A percentile compares a stretch with the other conserved stretches of the same genome.
Conservation (phyloP, 2,113 vertebrate species). For the Aleadryas rufinucha region DNA sequence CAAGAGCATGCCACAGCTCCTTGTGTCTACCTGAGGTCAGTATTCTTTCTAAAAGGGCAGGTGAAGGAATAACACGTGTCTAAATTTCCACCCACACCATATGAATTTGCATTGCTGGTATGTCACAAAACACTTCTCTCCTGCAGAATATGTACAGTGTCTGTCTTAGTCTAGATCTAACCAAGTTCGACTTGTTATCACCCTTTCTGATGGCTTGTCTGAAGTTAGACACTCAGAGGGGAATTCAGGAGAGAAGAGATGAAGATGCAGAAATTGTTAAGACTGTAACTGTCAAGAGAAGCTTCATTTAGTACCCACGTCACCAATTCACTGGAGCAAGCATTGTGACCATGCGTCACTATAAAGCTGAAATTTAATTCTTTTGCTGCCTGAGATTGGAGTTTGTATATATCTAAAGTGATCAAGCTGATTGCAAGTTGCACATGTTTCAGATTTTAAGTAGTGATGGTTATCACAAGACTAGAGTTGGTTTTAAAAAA, state of each 20-base stretch:
- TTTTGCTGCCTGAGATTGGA: neutral
- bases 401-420: neutral
- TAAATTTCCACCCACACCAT: neutral
- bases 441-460: neutral
- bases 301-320: neutral
- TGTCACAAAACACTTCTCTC: neutral
- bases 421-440: neutral
- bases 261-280: neutral
- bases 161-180: neutral
- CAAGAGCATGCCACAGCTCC: accelerated
- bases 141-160: neutral
- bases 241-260: neutral
- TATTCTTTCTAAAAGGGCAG: neutral
- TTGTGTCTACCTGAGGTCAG: neutral
- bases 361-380: neutral
- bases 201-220: neutral
- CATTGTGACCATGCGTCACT: neutral
- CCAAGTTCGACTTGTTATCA: neutral
- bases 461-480: constrained; percentile 12
- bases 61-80: neutral
- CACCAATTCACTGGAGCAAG: neutral
- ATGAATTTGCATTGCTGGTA: neutral
- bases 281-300: neutral
- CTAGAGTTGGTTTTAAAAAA: neutral
- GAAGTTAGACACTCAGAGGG: neutral